phyloP scores from a whole-genome alignment of 2,888 invertebrate genomes.

The Harpalus rufipes region DNA sequence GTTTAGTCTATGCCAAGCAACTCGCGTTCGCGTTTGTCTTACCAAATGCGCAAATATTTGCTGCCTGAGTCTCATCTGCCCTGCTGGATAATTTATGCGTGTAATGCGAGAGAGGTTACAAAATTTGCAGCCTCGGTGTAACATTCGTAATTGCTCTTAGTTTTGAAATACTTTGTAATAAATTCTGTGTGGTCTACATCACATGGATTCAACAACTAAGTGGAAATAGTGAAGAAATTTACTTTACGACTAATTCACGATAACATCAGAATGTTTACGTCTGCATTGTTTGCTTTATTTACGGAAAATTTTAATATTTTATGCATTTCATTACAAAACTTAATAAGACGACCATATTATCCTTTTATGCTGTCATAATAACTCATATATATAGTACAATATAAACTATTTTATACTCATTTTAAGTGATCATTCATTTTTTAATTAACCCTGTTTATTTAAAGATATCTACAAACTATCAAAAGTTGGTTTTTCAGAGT shows the following conservation, averaged over 20 bases:
- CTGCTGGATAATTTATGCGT: constrained; percentile 44
- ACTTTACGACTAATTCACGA: constrained; percentile 2
- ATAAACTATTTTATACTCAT: too few relatives aligned
- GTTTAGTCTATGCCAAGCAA: constrained; percentile 19
- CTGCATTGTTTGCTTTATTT: not conserved
- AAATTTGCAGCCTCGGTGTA: constrained; percentile 41
- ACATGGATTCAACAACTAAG: constrained; percentile 28
- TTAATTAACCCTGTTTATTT: too few relatives aligned
- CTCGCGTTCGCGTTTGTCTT: not conserved
- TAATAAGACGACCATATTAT: not conserved
- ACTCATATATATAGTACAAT: too few relatives aligned
- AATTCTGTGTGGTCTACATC: constrained; percentile 53
- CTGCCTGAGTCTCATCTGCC: constrained; percentile 30
- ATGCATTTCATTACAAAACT: not conserved
- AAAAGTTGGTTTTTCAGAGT: too few relatives aligned
- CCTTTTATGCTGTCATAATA: not conserved
- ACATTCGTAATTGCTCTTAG: constrained; percentile 53
- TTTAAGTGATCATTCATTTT: too few relatives aligned
- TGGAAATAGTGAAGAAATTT: constrained; percentile 15
- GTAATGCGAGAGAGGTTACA: constrained; percentile 47
- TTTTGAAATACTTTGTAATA: constrained; percentile 59
- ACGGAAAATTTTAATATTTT: not conserved
- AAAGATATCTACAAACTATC: too few relatives aligned
- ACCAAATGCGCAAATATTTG: constrained; percentile 43
- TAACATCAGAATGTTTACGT: not conserved